A percentile compares a stretch with the other conserved stretches of the same genome.
phyloP scores from a whole-genome alignment of 2,797 vertebrate species.

The Rallus crepitans region DNA sequence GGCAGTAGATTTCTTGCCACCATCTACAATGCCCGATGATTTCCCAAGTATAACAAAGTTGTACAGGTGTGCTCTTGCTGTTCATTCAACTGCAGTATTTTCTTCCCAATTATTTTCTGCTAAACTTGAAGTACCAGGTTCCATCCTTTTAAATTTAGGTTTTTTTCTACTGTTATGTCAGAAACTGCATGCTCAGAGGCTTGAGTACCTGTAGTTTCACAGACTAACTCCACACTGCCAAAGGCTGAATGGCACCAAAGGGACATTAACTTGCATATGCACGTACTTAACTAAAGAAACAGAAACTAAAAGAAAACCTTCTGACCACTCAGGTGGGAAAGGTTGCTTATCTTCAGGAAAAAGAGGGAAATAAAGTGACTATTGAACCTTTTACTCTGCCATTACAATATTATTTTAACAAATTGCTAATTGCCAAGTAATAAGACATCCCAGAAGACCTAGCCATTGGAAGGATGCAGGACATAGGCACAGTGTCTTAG shows the following conservation, averaged over 20 bases:
- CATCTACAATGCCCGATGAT: not conserved
- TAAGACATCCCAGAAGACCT: not conserved
- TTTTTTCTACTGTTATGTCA: not conserved
- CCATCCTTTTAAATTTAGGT: not conserved
- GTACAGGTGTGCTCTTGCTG: not conserved
- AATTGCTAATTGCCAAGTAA: not conserved
- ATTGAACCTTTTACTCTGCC: not conserved
- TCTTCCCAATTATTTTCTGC: not conserved
- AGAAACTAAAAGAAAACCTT: not conserved
- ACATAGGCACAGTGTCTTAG: not conserved
- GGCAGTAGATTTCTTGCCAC: not conserved
- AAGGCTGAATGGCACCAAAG: not conserved
- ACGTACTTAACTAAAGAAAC: not conserved
- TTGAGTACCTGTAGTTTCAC: not conserved
- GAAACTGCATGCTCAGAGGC: not conserved
- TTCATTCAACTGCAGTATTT: not conserved
- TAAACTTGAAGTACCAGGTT: not conserved
- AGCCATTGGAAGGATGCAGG: not conserved
- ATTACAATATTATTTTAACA: not conserved
- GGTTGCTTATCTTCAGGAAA: not conserved
- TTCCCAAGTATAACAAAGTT: not conserved
- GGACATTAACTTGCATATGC: rapidly evolving
- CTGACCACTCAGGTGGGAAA: not conserved
- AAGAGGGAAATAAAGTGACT: not conserved
- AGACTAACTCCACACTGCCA: not conserved